Evolutionary conservation across 2,113 vertebrate genomes (phyloP).

Genomic region (Cyanocitta stelleri): DNA sequence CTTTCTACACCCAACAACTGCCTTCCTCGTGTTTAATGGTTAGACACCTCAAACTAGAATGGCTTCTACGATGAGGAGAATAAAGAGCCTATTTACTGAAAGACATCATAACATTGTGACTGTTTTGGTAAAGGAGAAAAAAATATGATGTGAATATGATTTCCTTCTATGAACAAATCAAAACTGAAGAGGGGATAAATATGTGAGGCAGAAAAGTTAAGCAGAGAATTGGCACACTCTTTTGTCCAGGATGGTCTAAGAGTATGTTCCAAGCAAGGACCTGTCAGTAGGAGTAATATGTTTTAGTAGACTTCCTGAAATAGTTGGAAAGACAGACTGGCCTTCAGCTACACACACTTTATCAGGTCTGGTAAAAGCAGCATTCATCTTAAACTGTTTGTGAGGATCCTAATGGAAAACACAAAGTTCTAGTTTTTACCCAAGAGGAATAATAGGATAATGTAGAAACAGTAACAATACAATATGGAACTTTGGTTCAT

Average conservation of each 20-base stretch:
- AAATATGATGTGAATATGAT: neutral
- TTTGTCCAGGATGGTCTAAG: neutral
- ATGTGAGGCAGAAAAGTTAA: neutral
- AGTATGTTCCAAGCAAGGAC: neutral
- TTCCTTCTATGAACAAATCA: neutral
- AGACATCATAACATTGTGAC: neutral
- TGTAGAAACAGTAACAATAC: neutral
- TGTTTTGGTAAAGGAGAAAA: neutral
- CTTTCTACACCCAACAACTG: neutral
- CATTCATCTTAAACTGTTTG: neutral
- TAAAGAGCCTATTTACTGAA: neutral
- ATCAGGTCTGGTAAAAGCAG: neutral
- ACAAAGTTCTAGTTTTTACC: neutral
- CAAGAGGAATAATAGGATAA: neutral
- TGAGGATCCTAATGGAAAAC: neutral
- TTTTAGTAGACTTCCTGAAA: neutral
- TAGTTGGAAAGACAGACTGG: neutral
- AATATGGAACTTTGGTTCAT: neutral
- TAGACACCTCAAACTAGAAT: neutral
- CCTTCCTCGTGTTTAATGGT: neutral
- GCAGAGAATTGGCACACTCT: neutral
- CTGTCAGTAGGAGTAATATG: neutral
- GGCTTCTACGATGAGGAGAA: neutral
- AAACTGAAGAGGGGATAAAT: neutral
- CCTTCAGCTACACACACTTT: neutral